These are phyloP conservation scores for Boulengeromyrus knoepffleri DNA, from an alignment of 2,113 vertebrate species.

Conservation along the genomic window DNA sequence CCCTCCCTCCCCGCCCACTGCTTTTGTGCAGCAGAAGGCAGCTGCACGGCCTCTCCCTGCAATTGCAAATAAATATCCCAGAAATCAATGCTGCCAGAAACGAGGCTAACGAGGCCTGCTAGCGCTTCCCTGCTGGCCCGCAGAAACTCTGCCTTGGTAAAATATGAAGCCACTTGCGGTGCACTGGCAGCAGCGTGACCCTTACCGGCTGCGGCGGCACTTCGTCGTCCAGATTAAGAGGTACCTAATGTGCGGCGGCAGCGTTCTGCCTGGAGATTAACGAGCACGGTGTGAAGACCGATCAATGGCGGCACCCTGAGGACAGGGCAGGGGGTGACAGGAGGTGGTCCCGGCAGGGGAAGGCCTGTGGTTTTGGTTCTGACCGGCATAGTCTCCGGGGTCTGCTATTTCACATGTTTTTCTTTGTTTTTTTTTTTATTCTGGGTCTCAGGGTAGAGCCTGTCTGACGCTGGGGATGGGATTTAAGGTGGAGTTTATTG, in stretches of 20 bases:
- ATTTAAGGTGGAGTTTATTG: not conserved
- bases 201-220: not conserved
- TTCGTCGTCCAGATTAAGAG: not conserved
- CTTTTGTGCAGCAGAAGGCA: not conserved
- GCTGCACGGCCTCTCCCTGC: not conserved
- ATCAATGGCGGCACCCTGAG: not conserved
- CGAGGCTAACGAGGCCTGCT: too few relatives aligned
- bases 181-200: not conserved
- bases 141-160: not conserved
- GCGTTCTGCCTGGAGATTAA: not conserved
- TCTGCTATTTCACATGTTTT: not conserved
- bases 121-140: too few relatives aligned
- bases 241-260: not conserved
- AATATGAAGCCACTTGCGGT: not conserved
- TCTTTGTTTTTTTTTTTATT: not conserved
- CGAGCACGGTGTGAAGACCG: not conserved
- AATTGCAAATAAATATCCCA: not conserved
- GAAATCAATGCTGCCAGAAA: not conserved
- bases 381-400: not conserved
- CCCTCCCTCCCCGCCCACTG: not conserved
- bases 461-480: not conserved
- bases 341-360: not conserved
- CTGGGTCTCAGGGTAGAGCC: not conserved
- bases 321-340: not conserved
- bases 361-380: not conserved